Percentiles rank a stretch among this genome's conserved stretches.
phyloP scores from a whole-genome alignment of 2,113 vertebrate species.

The Sebastes schlegelii region DNA sequence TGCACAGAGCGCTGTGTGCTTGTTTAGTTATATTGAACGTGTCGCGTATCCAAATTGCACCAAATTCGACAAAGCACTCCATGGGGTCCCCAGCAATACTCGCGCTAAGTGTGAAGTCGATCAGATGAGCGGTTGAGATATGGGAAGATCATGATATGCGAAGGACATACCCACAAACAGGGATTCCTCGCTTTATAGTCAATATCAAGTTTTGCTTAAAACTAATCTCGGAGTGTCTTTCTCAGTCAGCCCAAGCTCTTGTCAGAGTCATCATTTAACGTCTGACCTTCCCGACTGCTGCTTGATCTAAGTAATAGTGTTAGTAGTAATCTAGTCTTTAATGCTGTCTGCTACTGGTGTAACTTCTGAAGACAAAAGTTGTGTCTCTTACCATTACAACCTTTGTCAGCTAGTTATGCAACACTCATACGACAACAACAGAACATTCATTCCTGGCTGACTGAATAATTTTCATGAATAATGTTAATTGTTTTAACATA shows the following conservation, averaged over 20 bases:
- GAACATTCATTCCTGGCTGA: conserved; percentile 26
- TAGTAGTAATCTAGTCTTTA: too few species aligned
- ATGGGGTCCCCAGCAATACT: too few species aligned
- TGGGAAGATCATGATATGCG: too few species aligned
- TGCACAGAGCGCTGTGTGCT: too few species aligned
- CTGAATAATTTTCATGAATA: conserved; percentile 4
- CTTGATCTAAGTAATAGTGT: not conserved
- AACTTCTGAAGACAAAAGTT: conserved; percentile 24
- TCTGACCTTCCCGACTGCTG: conserved; percentile 15
- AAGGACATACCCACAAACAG: too few species aligned
- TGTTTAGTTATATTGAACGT: too few species aligned
- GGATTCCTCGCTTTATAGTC: too few species aligned
- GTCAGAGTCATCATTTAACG: conserved; percentile 14
- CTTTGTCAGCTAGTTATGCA: conserved; percentile 19
- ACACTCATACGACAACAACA: conserved; percentile 15
- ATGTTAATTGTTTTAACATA: conserved; percentile 27
- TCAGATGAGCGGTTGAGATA: too few species aligned
- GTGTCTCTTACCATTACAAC: not conserved
- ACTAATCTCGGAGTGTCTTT: not conserved
- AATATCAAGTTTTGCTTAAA: not conserved
- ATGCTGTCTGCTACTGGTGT: conserved; percentile 18
- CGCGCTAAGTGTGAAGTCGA: too few species aligned
- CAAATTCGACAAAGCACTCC: too few species aligned
- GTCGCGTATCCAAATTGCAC: too few species aligned
- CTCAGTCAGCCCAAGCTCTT: not conserved